Evolutionary conservation across 2,888 invertebrate genomes (phyloP).

Genomic region (Monoplex corrugatus): DNA sequence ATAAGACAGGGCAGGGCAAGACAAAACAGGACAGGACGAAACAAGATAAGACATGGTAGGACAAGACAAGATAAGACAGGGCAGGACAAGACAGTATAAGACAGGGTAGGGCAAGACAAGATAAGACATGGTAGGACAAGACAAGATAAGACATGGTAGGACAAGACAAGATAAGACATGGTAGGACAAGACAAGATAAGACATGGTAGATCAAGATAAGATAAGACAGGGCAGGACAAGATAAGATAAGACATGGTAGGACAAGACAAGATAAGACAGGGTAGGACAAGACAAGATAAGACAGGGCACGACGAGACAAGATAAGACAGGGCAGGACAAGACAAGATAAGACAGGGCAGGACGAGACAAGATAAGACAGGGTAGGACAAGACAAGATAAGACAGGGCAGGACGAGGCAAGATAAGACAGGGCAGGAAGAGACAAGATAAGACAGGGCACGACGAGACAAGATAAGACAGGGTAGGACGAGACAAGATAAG

Average conservation of each 20-base stretch:
- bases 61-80: too few species aligned
- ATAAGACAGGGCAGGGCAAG: neutral
- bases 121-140: too few species aligned
- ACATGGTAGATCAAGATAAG: too few species aligned
- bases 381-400: neutral
- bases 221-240: too few species aligned
- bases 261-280: too few species aligned
- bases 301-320: neutral
- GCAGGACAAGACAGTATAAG: too few species aligned
- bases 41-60: neutral
- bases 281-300: neutral
- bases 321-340: neutral
- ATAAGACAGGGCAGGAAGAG: constrained; percentile 12
- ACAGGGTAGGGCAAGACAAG: too few species aligned
- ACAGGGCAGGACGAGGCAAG: neutral
- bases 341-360: neutral
- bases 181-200: too few species aligned
- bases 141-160: too few species aligned
- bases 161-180: too few species aligned
- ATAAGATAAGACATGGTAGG: too few species aligned
- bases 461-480: neutral
- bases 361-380: neutral
- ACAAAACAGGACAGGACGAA: neutral
- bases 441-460: constrained; percentile 1
- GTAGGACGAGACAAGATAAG: neutral